Percentiles rank a stretch among this genome's conserved stretches.
phyloP scores from a whole-genome alignment of 2,888 invertebrate species.

The Agrotis clavis region DNA sequence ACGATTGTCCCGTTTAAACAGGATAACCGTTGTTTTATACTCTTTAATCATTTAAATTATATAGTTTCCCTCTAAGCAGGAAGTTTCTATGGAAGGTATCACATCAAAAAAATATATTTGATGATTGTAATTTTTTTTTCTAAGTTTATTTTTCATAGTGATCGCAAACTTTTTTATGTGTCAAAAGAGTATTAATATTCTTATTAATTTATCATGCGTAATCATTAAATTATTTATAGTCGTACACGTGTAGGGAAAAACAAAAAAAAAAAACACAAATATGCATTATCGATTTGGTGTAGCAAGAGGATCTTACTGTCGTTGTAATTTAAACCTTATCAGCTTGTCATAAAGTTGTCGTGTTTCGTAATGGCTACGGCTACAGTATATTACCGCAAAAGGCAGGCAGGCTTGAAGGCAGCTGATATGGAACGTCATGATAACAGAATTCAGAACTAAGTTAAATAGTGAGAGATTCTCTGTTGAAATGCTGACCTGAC shows the following conservation, averaged over 20 bases:
- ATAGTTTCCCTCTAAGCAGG: background rate
- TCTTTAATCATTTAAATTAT: background rate
- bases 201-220: background rate
- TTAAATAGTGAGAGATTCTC: background rate
- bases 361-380: background rate
- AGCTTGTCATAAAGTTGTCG: background rate
- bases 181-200: background rate
- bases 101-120: too few relatives aligned
- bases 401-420: background rate
- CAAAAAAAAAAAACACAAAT: background rate
- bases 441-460: background rate
- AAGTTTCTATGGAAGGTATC: background rate
- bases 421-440: background rate
- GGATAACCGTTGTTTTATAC: background rate
- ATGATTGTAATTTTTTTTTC: too few relatives aligned
- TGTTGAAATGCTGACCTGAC: background rate
- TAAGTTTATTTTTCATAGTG: too few relatives aligned
- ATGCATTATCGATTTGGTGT: background rate
- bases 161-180: too few relatives aligned
- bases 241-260: background rate
- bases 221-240: slow-evolving; percentile 18
- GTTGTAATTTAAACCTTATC: slow-evolving; percentile 10
- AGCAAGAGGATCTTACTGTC: background rate
- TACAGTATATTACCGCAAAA: background rate
- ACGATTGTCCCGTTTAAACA: slow-evolving; percentile 4